Conservation (phyloP, 2,113 vertebrate species). For the Lagopus leucura region DNA sequence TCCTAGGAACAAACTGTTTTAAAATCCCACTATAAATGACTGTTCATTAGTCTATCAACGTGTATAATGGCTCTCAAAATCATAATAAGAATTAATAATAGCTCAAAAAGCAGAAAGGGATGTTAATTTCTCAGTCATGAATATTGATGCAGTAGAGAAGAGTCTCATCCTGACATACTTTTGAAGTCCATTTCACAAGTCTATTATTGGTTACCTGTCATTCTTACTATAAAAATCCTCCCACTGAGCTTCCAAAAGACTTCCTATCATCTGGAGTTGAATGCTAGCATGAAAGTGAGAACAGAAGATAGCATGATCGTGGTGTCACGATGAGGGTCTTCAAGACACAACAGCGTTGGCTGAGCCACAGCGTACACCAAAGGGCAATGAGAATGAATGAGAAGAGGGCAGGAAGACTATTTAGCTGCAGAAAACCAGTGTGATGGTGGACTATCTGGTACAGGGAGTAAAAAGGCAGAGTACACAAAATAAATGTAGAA, state of each 20-base stretch:
- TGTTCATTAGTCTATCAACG: conserved; percentile 74
- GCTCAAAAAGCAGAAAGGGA: conserved; percentile 71
- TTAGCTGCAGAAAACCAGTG: neutral
- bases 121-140: conserved; percentile 72
- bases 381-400: neutral
- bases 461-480: neutral
- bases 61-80: conserved; percentile 73
- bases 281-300: neutral
- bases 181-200: conserved; percentile 30
- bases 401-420: neutral
- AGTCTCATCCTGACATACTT: neutral
- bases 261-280: neutral
- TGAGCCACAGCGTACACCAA: neutral
- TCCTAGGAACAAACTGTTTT: conserved; percentile 66
- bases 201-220: neutral
- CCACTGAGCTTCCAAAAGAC: neutral
- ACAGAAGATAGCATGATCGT: neutral
- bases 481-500: neutral
- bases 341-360: neutral
- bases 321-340: neutral
- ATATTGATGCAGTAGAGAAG: conserved; percentile 52
- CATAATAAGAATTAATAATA: conserved; percentile 75
- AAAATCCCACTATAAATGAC: conserved; percentile 70
- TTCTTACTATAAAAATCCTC: neutral
- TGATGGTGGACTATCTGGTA: neutral